Evolutionary conservation across 2,888 invertebrate species (phyloP).

Genomic region (Drosophila acutilabella): DNA sequence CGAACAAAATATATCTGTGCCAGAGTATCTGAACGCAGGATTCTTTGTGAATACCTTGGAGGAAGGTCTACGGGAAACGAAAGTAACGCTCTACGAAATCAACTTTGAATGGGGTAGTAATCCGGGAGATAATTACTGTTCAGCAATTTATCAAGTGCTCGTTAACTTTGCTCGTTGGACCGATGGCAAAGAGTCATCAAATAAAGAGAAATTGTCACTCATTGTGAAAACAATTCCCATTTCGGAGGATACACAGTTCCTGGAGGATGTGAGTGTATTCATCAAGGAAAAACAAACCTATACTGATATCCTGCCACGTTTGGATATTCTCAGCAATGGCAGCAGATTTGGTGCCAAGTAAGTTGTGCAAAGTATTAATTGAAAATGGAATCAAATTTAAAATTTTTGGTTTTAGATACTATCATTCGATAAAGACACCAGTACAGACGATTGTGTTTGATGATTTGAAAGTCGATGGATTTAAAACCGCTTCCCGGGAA

Average conservation of each 20-base stretch:
- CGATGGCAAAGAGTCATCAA: conserved; percentile 29
- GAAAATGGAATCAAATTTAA: neutral
- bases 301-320: conserved; percentile 82
- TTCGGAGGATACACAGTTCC: conserved; percentile 69
- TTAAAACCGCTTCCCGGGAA: conserved; percentile 86
- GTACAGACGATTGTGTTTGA: conserved; percentile 85
- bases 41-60: conserved; percentile 80
- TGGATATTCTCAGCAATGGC: conserved; percentile 82
- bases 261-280: conserved; percentile 85
- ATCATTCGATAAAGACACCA: conserved; percentile 69
- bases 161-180: conserved; percentile 57
- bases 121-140: conserved; percentile 83
- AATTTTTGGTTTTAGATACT: conserved; percentile 59
- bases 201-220: conserved; percentile 64
- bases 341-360: conserved; percentile 79
- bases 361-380: conserved; percentile 17
- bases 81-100: conserved; percentile 66
- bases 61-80: conserved; percentile 71
- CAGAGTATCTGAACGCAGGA: conserved; percentile 69
- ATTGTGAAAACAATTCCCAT: conserved; percentile 83
- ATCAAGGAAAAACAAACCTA: conserved; percentile 85
- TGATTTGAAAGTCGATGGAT: conserved; percentile 86
- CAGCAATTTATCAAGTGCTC: conserved; percentile 79
- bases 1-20: conserved; percentile 65
- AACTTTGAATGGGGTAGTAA: conserved; percentile 79